Base-by-base conservation (phyloP, 2,888 invertebrate genomes). In the Platerodrilus igneus region DNA sequence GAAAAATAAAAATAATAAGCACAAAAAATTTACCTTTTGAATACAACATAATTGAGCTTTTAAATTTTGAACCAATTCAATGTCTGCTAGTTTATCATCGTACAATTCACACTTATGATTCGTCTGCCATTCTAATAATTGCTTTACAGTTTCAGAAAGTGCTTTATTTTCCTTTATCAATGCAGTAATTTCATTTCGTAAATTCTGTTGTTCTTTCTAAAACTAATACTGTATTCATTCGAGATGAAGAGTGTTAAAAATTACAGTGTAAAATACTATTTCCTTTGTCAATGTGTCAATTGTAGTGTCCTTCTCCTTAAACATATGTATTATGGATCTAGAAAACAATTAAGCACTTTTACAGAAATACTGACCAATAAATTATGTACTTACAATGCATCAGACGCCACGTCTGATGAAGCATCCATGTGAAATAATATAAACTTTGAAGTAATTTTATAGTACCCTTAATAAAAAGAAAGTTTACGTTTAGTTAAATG, bases 251-350 rank as follows among this genome's bases (percentile, higher is more conserved):
- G n/a, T n/a, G 33, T 10, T 32, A 26, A 8, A 26, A 44, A 34
- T 56, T 63, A 75, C 75, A 63, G 73, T 71, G 48, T 74, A 74
- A 64, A 70, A 73, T 28, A 72, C 66, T 16, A 74, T 61, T 67
- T 76, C 73, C 23, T 63, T 66, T 53, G 73, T 70, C 44, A 75
- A 61, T 29, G 68, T 66, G 41, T 68, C 48, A 29, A 62, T 42
- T 61, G 57, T 34, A 11, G 42, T 34, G 49, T 59, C 57, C 41
- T 59, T 58, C 41, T 59, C 56, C 29, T 45, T 47, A 25, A 59
- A 33, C 33, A 57, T 31, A 14, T 50, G 37, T 32, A 46, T 45
- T 26, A 54, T 18, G 33, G 54, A 32, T 14, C 58, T 60, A 27
- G 26, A 55, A n/a, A n/a, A n/a, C n/a, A n/a, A n/a, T n/a, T n/a